Percentiles rank a stretch among this genome's conserved stretches.
Conservation (phyloP, 2,888 invertebrate species). For the Tetranychus truncatus region DNA sequence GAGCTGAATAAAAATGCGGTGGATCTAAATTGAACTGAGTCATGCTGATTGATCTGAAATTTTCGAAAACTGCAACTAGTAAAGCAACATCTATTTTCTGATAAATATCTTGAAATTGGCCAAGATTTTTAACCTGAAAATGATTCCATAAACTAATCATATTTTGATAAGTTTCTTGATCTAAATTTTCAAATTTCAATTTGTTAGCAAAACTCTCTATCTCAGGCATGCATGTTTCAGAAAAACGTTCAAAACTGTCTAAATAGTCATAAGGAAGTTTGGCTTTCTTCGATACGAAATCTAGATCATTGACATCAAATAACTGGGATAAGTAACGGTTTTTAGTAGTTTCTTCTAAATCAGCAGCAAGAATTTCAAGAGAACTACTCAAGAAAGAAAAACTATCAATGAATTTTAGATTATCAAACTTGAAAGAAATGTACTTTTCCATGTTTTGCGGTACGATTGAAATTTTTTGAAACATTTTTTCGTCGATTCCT, state of each 20-base stretch:
- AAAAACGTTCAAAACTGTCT: not conserved
- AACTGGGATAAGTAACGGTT: too few species aligned
- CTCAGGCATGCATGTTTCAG: too few species aligned
- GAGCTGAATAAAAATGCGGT: too few species aligned
- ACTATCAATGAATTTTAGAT: not conserved
- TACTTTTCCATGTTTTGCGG: not conserved
- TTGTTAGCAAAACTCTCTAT: not conserved
- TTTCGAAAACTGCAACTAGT: not conserved
- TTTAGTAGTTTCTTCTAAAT: too few species aligned
- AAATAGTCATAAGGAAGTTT: not conserved
- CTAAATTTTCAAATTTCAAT: not conserved
- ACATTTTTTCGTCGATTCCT: not conserved
- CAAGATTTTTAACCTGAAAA: not conserved
- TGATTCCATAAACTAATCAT: not conserved
- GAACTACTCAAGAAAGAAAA: not conserved
- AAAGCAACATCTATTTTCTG: not conserved
- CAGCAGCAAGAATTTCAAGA: too few species aligned
- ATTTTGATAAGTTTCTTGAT: not conserved
- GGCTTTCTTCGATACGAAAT: not conserved
- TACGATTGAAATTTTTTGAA: not conserved
- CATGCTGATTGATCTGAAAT: too few species aligned
- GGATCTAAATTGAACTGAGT: too few species aligned
- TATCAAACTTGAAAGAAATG: not conserved
- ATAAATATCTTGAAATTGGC: not conserved
- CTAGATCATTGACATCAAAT: not conserved